Evolutionary conservation across 2,888 invertebrate genomes (phyloP), one percentile per base, ranked within the genome.

Genomic region (Harpalus rubripes): DNA sequence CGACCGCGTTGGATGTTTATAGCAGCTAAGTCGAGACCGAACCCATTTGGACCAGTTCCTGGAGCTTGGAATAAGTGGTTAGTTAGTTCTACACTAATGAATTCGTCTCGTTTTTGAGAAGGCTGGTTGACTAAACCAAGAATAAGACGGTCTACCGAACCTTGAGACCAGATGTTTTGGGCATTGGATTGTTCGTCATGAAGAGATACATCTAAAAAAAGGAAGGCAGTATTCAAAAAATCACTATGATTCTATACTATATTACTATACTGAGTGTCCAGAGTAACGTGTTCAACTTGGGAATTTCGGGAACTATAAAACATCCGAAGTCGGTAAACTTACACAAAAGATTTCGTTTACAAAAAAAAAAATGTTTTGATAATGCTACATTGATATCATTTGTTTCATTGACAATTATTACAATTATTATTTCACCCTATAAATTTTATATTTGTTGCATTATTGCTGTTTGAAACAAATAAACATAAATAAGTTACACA

Each of bases 1-100:
- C 98, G 92, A 0, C 96, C 98, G 81, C 96, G 91, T 90, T 98
- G 97, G 56, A 98, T 96, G 88, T 98, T 98, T 81, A 98, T 95
- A 0, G 98, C 96, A 0, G 97, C 96, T 85, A 98, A 91, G 89
- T 98, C 98, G 93, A 98, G 95, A 0, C 98, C 96, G 87, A 96
- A 80, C 10, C 41, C 32, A 41, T 61, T 61, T 1, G 18, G 32
- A 78, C 32, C 56, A n/a, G 86, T 87, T 90, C 92, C 90, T 15
- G 93, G 92, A 0, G 95, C 95, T 92, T 96, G 96, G 89, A 97
- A 97, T 0, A 97, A 92, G 89, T 96, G 96, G 90, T 96, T 96
- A 6, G 97, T 97, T 15, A 97, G 92, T 88, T 97, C 96, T 7
- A 94, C 94, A 0, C 95, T 94, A 80, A 97, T 95, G 90, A 95